Base-by-base conservation (phyloP, 92 coral and sea anemone species). In the Phenganax subtilis region DNA sequence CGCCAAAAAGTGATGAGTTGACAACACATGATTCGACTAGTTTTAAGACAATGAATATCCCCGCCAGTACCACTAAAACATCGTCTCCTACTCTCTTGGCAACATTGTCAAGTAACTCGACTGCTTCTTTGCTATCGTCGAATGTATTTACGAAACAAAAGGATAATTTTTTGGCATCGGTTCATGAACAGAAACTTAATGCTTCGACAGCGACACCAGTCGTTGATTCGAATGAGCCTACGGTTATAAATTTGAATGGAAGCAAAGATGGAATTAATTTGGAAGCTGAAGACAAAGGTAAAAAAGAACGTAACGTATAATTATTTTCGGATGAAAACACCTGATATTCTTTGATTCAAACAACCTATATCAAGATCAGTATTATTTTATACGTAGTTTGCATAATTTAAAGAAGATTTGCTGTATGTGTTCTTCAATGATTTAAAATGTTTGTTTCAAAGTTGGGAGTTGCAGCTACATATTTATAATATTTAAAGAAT, bases 171-270 rank as follows among this genome's bases (percentile, higher is more conserved):
- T 31, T 54, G 15, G 12, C 28, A 52, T 10, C 27, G 25, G 10
- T 53, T 54, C 25, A 59, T 44, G 9, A 20, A 30, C 25, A 64
- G 0, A 47, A 9, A 16, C 12, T 11, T 16, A n/a, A 65, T 37
- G 47, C 0, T 37, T 37, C 17, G 8, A 17, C 58, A 79, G 37
- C 9, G 17, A 20, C 10, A 15, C 76, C 84, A 58, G 28, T 44
- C 28, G 60, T 58, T 65, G 54, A 68, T 12, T 9, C 71, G 28
- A 68, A 57, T 30, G 58, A 73, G 65, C 90, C 92, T 10, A 80
- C 90, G n/a, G 27, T 85, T 58, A 78, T 89, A 5, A 89, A 87
- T 75, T 57, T 81, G 71, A 85, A 88, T 56, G 59, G 58, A 15
- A 76, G 73, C 58, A 76, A 75, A 29, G 86, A 72, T 80, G 88